Evolutionary conservation across 2,113 vertebrate genomes (phyloP), one percentile per base, ranked within the genome.

Genomic region (Cercopithecus mona): DNA sequence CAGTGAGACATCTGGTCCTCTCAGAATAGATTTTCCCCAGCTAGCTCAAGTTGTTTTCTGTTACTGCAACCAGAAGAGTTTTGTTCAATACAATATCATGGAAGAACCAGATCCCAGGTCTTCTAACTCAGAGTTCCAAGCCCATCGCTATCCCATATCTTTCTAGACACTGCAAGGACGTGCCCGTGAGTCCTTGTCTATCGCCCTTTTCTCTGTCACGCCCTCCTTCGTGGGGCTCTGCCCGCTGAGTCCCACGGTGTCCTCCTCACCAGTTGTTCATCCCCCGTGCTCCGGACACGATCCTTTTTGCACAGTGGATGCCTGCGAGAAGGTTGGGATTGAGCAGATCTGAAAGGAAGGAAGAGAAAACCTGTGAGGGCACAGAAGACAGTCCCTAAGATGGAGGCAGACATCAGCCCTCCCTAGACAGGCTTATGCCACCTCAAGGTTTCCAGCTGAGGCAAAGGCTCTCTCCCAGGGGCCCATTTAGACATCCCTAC

Each of bases 231-330:
- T 64, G 75, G 55, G 72, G 27, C 25, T 50, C 59, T 80, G 35
- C 17, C 93, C 1, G 2, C 45, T 70, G 23, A 22, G 3, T 32
- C 88, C 90, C 61, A 43, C 5, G 52, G 9, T 32, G 12, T 57
- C 43, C 45, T 73, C 72, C 95, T 97, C 66, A 98, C 96, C 98
- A 98, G 93, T 97, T 97, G 50, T 35, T 96, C 97, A 98, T 93
- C 5, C 97, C 96, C 12, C 79, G 70, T 9, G 55, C 20, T 81
- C 25, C 6, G 0, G 96, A 97, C 64, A 98, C 38, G 23, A 98
- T 98, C 79, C 25, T 98, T 85, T 98, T 98, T 3, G 70, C 94
- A 35, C 97, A 98, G 43, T 27, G 66, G 64, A 98, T 94, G n/a
- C 40, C 8, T 40, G 91, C 10, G 16, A 98, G 40, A 55, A 98